Evolutionary conservation across 35 echinoderm and acorn worm species (phyloP).

Genomic region (Acanthaster planci): DNA sequence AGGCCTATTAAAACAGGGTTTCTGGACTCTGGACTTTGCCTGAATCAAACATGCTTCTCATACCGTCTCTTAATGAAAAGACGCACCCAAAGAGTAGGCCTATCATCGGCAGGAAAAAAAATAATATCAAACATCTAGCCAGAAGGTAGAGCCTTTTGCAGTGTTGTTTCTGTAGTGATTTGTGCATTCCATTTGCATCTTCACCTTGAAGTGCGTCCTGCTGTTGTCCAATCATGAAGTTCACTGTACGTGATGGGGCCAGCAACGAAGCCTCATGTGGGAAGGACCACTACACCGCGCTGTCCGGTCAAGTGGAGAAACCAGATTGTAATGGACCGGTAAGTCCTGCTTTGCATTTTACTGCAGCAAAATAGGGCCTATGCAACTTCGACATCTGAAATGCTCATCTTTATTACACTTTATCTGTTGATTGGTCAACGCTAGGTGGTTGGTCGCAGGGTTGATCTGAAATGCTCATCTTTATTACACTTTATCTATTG

Average conservation of each 20-base stretch:
- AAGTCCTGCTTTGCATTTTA: background rate
- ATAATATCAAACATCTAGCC: too few species aligned
- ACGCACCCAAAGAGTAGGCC: too few species aligned
- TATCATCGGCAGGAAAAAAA: too few species aligned
- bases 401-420: too few species aligned
- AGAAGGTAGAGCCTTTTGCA: background rate
- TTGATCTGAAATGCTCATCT: too few species aligned
- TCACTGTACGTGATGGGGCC: background rate
- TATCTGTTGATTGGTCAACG: too few species aligned
- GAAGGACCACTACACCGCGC: background rate
- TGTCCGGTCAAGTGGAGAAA: background rate
- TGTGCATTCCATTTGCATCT: background rate
- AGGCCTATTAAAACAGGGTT: too few species aligned
- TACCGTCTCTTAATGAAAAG: too few species aligned
- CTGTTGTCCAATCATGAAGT: background rate
- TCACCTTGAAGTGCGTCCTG: background rate
- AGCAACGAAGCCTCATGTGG: background rate
- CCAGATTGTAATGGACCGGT: slow-evolving; percentile 2
- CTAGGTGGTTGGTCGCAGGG: too few species aligned
- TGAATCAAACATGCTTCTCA: too few species aligned
- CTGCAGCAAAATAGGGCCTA: background rate
- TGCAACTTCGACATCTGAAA: background rate
- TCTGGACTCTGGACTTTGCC: too few species aligned
- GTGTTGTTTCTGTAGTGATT: background rate
- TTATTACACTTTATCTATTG: too few species aligned